Base-by-base conservation (phyloP, 92 coral and sea anemone genomes). In the Desmophyllum pertusum region DNA sequence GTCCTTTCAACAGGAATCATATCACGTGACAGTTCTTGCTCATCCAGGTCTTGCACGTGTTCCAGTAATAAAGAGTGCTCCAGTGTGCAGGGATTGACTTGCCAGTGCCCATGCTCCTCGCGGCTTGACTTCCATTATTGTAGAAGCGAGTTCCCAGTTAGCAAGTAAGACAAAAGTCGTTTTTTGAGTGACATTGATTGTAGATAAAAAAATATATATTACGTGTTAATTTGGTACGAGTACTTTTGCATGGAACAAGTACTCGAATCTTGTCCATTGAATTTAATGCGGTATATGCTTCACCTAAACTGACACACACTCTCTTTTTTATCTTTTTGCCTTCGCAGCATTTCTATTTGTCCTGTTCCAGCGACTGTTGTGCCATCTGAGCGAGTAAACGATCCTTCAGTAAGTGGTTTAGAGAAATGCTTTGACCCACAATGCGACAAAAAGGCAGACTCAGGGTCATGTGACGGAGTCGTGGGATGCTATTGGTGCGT, bases 401-500 rank as follows among this genome's bases (percentile, higher is more conserved):
- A 87, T 46, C 84, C 84, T 5, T 75, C 90, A 10, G 48, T 41
- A 8, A 74, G 18, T 23, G 93, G 88, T 4, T 75, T 90, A 46
- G 35, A 80, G 23, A 90, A 79, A 61, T 90, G 93, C 43, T 83
- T 82, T 68, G 91, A 87, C 27, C 83, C 91, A 30, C 41, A 86
- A 5, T 90, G 93, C 52, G 75, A 23, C 27, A 73, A 62, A 40
- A 86, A 79, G 70, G 36, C 36, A 14, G 31, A 33, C 33, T 88
- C 71, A 37, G 78, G 63, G 33, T 66, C 81, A 30, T 90, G 93
- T 50, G 81, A 86, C 21, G 90, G 90, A 36, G 82, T 90, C 27
- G 88, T 82, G 51, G 90, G 93, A 4, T 90, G 91, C 65, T 87
- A 83, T 57, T 90, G 93, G 93, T 90, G 93, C 68, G 75, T 90